Evolutionary conservation across 2,797 vertebrate species (phyloP), one percentile per base, ranked within the genome.

Genomic region (Meriones psammophilus): DNA sequence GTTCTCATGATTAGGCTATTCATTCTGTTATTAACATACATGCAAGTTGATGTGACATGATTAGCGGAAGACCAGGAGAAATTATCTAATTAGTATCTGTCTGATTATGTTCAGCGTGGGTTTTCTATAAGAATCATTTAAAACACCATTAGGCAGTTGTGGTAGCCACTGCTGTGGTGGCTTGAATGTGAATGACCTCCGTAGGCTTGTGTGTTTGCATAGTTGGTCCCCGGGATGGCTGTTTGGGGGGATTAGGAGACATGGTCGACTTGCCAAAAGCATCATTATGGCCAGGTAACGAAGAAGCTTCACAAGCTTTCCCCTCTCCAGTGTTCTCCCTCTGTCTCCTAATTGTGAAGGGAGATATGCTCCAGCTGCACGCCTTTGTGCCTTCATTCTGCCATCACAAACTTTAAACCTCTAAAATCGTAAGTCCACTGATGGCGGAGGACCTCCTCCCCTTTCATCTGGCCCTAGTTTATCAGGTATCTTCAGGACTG

Each of bases 11-110:
- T 14, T 33, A 71, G 9, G 13, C 50, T 7, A 81, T 93, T 89
- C 73, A 36, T 92, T 95, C 88, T 94, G 42, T 71, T 93, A 73
- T 84, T 66, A 89, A 58, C 94, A 88, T 66, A 80, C 12, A 91
- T 17, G 30, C 1, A 88, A 68, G 28, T 92, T 18, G 94, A 94
- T 81, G 30, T 58, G 13, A 42, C 54, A 26, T 74, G 73, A 94
- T 56, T 90, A 94, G 79, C n/a, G 84, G 30, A 22, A 42, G 81
- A 68, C 8, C 15, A 74, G 86, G 60, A 56, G 36, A 56, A 54
- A 17, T 13, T 8, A 62, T 39, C 9, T 80, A 91, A 79, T 92
- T 66, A 56, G 15, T 33, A 85, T 62, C 62, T 87, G 73, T 93
- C n/a, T 94, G 10, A 10, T 15, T 91, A 74, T 86, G 28, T 79